Base-by-base conservation (phyloP, 2,888 invertebrate species). In the Spialia ferax region DNA sequence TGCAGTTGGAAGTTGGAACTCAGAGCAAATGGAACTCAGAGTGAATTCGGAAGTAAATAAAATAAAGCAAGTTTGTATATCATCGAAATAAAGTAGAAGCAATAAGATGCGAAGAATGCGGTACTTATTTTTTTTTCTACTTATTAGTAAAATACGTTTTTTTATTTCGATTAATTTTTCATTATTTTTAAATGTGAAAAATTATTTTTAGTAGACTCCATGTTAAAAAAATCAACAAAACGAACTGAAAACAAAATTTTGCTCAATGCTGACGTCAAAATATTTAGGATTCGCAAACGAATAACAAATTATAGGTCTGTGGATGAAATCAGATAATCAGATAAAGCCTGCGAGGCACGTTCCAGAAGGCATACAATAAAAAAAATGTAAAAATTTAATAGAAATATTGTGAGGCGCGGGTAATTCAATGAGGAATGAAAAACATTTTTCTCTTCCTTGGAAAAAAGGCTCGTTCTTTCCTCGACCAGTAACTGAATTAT, bases 361-460 rank as follows among this genome's bases (percentile, higher is more conserved):
- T 66, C 72, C 63, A n/a, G n/a, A n/a, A n/a, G 35, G 70, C 73
- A 74, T 79, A 91, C 91, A 92, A 92, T 91, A 86, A 81, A 85
- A 89, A 89, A 87, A 88, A 67, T 48, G 20, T 10, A 61, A 88
- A 87, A 88, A 87, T 87, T 88, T 84, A 89, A 89, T 88, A 88
- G 83, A 91, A 92, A 91, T 89, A 91, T 90, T 89, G 89, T 90
- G 87, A 84, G 82, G 83, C 80, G 77, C 62, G 79, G 68, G 85
- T 91, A 91, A 91, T 89, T 83, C 79, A 86, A 93, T 92, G 81
- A 89, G 75, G 78, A 80, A 79, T 75, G 83, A 77, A 84, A 82
- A 82, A 79, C 76, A 75, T 83, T 86, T 85, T 75, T 74, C 72
- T 74, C 74, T 73, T 77, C 72, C 70, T 74, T 67, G 73, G 73